Base-by-base conservation (phyloP, 2,888 invertebrate species). In the Minunthozetes semirufus region DNA sequence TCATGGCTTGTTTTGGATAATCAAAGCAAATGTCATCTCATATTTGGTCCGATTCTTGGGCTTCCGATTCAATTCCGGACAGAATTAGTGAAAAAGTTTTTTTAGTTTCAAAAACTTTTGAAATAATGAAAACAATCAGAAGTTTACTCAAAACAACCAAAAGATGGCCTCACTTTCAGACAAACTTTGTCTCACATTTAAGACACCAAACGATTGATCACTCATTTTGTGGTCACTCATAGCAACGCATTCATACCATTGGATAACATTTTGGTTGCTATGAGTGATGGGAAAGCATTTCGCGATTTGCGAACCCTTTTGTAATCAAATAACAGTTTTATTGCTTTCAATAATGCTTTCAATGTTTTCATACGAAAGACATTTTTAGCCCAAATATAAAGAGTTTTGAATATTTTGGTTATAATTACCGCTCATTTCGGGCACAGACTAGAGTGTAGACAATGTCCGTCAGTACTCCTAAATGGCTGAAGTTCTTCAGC, bases 401-500 rank as follows among this genome's bases (percentile, higher is more conserved):
- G 19, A 22, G 8, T 56, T 11, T 56, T n/a, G n/a, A 22, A 46
- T 68, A 11, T 42, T 68, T 68, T 11, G 33, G 9, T 59, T 38
- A 1, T 1, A n/a, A 33, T 63, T 63, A 19, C 53, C 53, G 53
- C 19, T 19, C 6, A 8, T 53, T 53, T 53, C 19, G n/a, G n/a
- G 9, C 53, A 53, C 19, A 53, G 2, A 1, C 2, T 15, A 25
- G 9, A 46, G 5, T 8, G 8, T 1, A 70, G 17, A 42, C 27
- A 53, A 72, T 72, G 53, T 56, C 50, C 25, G 56, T 33, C 25
- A 74, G 9, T 17, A 88, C 82, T n/a, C 78, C 81, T 9, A 82
- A 81, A 73, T 94, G 94, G 94, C 89, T 93, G 42, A 89, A 88
- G 80, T 94, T 94, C 82, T 94, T 94, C 84, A 88, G 88, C 73